Percentiles rank a stretch among this genome's conserved stretches.
These are phyloP conservation scores for Mus spicilegus DNA, from an alignment of 2,113 vertebrate species.

Conservation along the genomic window DNA sequence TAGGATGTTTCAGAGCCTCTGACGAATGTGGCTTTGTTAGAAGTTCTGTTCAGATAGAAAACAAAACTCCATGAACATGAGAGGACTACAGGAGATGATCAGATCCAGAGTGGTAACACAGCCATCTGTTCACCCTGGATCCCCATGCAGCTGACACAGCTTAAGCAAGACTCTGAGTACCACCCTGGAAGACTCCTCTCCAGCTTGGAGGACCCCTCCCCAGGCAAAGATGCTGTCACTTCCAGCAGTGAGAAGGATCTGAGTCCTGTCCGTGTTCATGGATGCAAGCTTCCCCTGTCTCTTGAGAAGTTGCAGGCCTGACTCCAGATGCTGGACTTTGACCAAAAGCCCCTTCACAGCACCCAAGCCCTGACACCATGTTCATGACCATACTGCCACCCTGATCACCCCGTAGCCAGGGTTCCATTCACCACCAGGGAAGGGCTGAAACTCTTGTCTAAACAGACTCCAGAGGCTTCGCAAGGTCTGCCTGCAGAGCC, in stretches of 20 bases:
- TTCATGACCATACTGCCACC: background rate
- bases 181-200: background rate
- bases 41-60: background rate
- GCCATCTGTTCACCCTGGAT: accelerated
- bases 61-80: background rate
- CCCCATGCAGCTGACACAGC: accelerated
- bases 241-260: background rate
- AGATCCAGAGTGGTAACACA: accelerated
- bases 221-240: accelerated
- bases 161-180: accelerated
- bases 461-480: background rate
- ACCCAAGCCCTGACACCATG: accelerated
- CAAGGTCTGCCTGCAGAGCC: background rate
- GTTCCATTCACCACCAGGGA: background rate
- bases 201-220: too few species aligned
- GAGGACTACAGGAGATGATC: accelerated
- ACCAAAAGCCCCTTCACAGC: background rate
- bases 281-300: background rate
- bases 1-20: accelerated
- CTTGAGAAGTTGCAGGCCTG: accelerated
- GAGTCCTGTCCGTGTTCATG: too few species aligned
- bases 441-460: too few species aligned
- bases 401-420: accelerated
- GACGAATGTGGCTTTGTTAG: too few species aligned
- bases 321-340: too few species aligned